Evolutionary conservation across 2,113 vertebrate species (phyloP).

Genomic region (Oreochromis spilurus): DNA sequence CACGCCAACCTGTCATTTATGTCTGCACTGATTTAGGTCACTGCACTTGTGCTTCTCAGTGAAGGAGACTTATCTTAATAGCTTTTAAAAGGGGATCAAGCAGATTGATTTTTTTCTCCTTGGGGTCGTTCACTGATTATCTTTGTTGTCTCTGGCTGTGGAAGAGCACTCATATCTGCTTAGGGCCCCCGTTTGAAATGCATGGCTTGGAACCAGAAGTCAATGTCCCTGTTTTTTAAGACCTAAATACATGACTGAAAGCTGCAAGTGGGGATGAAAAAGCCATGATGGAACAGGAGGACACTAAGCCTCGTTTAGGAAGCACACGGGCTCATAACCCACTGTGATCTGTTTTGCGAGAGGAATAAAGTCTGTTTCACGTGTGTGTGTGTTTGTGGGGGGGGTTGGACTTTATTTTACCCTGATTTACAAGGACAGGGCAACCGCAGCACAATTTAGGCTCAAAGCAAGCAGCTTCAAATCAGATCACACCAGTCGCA

Average conservation of each 20-base stretch:
- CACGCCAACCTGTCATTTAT: background rate
- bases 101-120: slow-evolving; percentile 8
- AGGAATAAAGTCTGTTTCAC: slow-evolving; percentile 4
- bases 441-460: background rate
- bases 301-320: slow-evolving; percentile 53
- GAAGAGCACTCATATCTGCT: slow-evolving; percentile 16
- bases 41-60: slow-evolving; percentile 30
- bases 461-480: background rate
- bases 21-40: slow-evolving; percentile 48
- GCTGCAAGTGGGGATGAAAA: slow-evolving; percentile 46
- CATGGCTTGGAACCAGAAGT: slow-evolving; percentile 40
- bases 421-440: background rate
- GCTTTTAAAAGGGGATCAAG: slow-evolving; percentile 23
- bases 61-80: slow-evolving; percentile 41
- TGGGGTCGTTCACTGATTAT: slow-evolving; percentile 24
- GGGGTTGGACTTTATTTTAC: background rate
- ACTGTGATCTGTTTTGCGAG: slow-evolving; percentile 27
- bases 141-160: slow-evolving; percentile 7
- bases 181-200: slow-evolving; percentile 12
- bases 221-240: slow-evolving; percentile 28
- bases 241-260: slow-evolving; percentile 50
- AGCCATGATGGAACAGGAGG: slow-evolving; percentile 47
- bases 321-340: slow-evolving; percentile 29
- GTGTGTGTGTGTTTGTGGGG: background rate
- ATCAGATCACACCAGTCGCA: slow-evolving; percentile 4